phyloP scores from a whole-genome alignment of 2,113 vertebrate species.

The Tachysurus vachellii region DNA sequence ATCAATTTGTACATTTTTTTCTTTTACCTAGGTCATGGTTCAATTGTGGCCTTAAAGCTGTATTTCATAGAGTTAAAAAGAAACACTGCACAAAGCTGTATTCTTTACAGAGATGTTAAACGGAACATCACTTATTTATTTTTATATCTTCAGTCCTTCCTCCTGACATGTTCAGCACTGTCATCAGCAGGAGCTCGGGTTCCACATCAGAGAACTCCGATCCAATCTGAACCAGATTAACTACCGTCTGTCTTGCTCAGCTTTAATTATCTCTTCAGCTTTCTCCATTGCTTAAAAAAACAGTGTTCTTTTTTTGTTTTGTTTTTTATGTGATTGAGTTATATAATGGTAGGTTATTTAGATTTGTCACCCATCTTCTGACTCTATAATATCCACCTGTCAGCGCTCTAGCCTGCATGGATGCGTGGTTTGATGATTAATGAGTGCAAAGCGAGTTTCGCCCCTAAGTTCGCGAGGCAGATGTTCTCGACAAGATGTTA shows the following conservation, averaged over 20 bases:
- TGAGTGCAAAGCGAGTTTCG: not conserved
- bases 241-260: not conserved
- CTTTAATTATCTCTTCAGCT: not conserved
- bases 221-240: not conserved
- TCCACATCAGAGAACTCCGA: not conserved
- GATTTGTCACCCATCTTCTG: constrained; percentile 16
- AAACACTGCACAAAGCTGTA: not conserved
- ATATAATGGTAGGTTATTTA: constrained; percentile 29
- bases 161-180: not conserved
- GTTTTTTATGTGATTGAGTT: constrained; percentile 13
- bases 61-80: not conserved
- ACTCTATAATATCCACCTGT: not conserved
- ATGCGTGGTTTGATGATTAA: constrained; percentile 29
- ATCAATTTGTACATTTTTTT: not conserved
- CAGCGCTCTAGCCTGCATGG: not conserved
- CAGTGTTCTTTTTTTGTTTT: not conserved
- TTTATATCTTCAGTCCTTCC: not conserved
- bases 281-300: not conserved
- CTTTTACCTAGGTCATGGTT: not conserved
- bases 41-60: not conserved
- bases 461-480: not conserved
- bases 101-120: not conserved
- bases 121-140: not conserved
- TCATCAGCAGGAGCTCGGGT: not conserved
- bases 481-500: not conserved